Base-by-base conservation (phyloP, 2,888 invertebrate genomes). In the Calliopum simillimum region DNA sequence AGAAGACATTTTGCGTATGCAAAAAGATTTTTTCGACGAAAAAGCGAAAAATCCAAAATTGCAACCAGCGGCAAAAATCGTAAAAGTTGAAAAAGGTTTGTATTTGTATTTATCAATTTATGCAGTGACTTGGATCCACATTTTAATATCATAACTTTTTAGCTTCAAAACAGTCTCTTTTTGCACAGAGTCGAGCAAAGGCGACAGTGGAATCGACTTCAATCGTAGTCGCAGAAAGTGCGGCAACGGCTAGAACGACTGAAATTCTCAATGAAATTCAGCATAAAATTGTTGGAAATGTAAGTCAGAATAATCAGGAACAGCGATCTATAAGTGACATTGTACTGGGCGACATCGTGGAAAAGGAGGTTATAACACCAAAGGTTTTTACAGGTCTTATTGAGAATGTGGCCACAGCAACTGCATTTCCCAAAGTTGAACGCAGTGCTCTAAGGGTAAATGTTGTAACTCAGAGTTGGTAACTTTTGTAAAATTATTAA, bases 1-100 rank as follows among this genome's bases (percentile, higher is more conserved):
- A 77, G 91, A 92, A 16, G 94, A 94, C 79, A 88, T 94, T 47
- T 86, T 94, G 21, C 89, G 88, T 70, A 90, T 93, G 89, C 93
- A 94, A 81, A 89, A 91, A 77, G 91, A 92, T 74, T 94, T 92
- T 81, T 82, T 91, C 21, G 87, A 83, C 51, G 88, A 90, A 75
- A 89, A 88, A 72, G 80, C 82, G 12, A 88, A 88, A 71, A 89
- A 89, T 76, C 87, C 88, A 33, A 86, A 86, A 61, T 84, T 90
- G 66, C 87, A 89, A 71, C 90, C 92, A 3, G 89, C 93, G 0
- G 93, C 92, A 0, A 89, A 89, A 79, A 88, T 71, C 87, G 89
- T 84, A 75, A 82, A 79, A 71, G 68, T 81, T n/a, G 78, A 81
- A 1, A 81, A 80, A 75, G 77, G 86, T 84, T 72, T 74, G 76